Base-by-base conservation (phyloP, 2,888 invertebrate genomes). In the Tupiocoris notatus region DNA sequence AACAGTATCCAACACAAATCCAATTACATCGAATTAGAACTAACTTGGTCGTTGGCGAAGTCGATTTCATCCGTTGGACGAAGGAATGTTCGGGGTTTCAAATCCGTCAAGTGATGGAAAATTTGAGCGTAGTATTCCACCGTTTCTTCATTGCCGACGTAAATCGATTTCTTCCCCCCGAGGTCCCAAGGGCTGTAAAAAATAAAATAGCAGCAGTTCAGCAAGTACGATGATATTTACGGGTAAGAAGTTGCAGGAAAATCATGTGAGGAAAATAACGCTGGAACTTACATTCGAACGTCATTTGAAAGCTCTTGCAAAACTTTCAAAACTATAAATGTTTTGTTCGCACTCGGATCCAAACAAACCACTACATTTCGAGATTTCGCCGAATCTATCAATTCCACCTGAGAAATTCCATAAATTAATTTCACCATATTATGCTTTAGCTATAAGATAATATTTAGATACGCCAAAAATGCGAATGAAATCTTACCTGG, bases 301-400 rank as follows among this genome's bases (percentile, higher is more conserved):
- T 88, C 87, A 82, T 89, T 88, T 0, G 92, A 90, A 80, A 90
- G 87, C 83, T 95, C 95, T 83, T 95, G 93, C 61, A 97, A 87
- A 56, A 97, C 85, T 84, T 96, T 91, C 0, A 94, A 89, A 0
- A 93, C 90, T 78, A 97, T 91, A 83, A 97, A 98, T 9, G 92
- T 90, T 84, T 92, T 93, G 1, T 95, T 92, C 16, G 90, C 86
- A 79, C 89, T 89, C 79, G 91, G 91, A 67, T 90, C 90, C 80
- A 94, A 86, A 83, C 92, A 93, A 70, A 92, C 88, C 80, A 95
- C 91, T 3, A 91, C 90, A 83, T 95, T 93, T 80, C 87, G 86
- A 80, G 89, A 88, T 81, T 88, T 88, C 0, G 92, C 91, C 56
- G 90, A 87, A 81, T 92, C 92, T 81, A 94, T 85, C 74, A 95